Conservation (phyloP, 2,888 invertebrate species). For the Bellardia pandia region DNA sequence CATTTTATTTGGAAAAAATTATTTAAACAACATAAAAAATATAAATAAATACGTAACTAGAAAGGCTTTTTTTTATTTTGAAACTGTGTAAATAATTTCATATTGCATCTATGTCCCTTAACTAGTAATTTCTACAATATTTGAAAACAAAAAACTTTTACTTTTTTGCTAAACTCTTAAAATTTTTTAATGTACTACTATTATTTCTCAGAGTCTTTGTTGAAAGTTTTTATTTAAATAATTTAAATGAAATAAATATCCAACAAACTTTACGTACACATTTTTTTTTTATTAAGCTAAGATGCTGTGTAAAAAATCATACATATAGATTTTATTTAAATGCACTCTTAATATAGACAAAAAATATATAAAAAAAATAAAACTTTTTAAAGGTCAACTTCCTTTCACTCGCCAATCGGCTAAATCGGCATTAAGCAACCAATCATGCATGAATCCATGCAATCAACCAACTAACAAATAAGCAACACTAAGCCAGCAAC, state of each 20-base stretch:
- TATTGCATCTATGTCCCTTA: too few species aligned
- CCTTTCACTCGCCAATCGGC: constrained; percentile 68
- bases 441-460: constrained; percentile 61
- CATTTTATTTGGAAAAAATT: constrained; percentile 17
- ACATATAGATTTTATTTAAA: constrained; percentile 39
- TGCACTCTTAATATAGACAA: constrained; percentile 11
- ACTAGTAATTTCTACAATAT: too few species aligned
- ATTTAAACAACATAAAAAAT: background rate
- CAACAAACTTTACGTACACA: background rate
- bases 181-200: background rate
- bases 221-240: background rate
- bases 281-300: constrained; percentile 7
- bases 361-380: constrained; percentile 45
- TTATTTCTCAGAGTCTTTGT: background rate
- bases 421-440: constrained; percentile 34
- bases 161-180: background rate
- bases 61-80: background rate
- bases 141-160: background rate
- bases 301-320: constrained; percentile 6
- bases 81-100: too few species aligned
- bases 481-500: constrained; percentile 35
- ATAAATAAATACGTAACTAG: background rate
- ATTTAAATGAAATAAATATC: background rate
- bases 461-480: constrained; percentile 52
- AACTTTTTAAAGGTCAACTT: constrained; percentile 72